These are phyloP conservation scores for Lochmaea capreae DNA, from an alignment of 2,888 invertebrate species.

Conservation along the genomic window DNA sequence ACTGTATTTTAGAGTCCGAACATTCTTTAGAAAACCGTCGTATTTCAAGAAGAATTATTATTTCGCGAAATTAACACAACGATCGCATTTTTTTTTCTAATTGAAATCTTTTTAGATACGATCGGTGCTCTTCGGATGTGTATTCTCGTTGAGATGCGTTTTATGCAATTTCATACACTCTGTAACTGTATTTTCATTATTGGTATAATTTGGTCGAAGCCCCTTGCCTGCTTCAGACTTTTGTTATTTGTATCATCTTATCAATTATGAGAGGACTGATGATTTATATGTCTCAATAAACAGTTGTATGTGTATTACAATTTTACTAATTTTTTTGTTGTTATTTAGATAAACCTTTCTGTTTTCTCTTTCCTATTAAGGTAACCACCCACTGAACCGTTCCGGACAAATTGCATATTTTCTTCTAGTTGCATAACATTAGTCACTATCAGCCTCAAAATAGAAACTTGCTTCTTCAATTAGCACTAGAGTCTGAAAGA, in stretches of 20 bases:
- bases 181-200: constrained; percentile 51
- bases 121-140: constrained; percentile 21
- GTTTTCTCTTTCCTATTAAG: neutral
- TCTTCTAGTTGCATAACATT: too few species aligned
- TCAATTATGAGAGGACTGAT: constrained; percentile 65
- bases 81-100: neutral
- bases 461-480: too few species aligned
- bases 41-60: constrained; percentile 19
- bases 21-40: constrained; percentile 14
- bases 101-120: constrained; percentile 23
- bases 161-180: constrained; percentile 40
- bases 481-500: too few species aligned
- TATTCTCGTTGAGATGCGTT: constrained; percentile 36
- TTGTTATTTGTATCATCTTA: constrained; percentile 60
- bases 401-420: too few species aligned
- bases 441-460: too few species aligned
- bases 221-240: constrained; percentile 50
- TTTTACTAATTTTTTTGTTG: constrained; percentile 56
- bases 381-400: too few species aligned
- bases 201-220: constrained; percentile 51
- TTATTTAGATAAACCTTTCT: constrained; percentile 21
- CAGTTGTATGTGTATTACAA: constrained; percentile 75
- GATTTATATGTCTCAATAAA: constrained; percentile 73
- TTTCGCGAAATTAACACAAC: constrained; percentile 33
- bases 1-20: constrained; percentile 35